These are phyloP conservation scores for Eulithis testata DNA, from an alignment of 2,888 invertebrate genomes.

Conservation along the genomic window DNA sequence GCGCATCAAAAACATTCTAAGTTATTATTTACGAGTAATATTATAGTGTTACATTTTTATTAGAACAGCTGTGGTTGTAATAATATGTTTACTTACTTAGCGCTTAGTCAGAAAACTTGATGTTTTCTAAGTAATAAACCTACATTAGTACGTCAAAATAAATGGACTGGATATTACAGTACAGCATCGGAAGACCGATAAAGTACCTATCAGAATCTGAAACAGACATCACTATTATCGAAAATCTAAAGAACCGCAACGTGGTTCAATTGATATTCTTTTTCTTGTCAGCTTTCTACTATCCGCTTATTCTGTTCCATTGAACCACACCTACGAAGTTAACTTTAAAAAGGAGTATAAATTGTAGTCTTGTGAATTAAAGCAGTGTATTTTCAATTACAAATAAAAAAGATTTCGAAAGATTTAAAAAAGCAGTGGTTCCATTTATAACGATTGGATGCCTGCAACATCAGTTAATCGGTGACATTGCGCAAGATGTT, in stretches of 20 bases:
- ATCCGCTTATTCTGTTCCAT: slow-evolving; percentile 15
- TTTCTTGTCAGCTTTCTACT: slow-evolving; percentile 12
- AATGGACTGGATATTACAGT: too few species aligned
- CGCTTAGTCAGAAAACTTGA: too few species aligned
- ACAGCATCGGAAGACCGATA: too few species aligned
- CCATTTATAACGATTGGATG: neutral
- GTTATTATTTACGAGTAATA: too few species aligned
- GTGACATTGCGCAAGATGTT: slow-evolving; percentile 39
- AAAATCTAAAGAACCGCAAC: slow-evolving; percentile 2
- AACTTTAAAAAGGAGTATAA: slow-evolving; percentile 34
- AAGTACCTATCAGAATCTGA: neutral
- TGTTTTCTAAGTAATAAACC: too few species aligned
- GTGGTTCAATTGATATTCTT: slow-evolving; percentile 10
- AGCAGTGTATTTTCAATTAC: slow-evolving; percentile 34
- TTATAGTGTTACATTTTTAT: too few species aligned
- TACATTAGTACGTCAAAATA: too few species aligned
- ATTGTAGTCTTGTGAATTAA: slow-evolving; percentile 35
- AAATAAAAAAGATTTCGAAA: slow-evolving; percentile 11
- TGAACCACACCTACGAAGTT: slow-evolving; percentile 30
- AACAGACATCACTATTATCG: slow-evolving; percentile 1
- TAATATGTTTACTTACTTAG: too few species aligned
- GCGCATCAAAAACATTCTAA: too few species aligned
- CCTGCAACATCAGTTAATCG: slow-evolving; percentile 36
- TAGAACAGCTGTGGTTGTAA: too few species aligned
- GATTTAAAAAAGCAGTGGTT: neutral